A percentile compares a stretch with the other conserved stretches of the same genome.
Conservation (phyloP, 1,140 invertebrate species). For the Danaus plexippus region DNA sequence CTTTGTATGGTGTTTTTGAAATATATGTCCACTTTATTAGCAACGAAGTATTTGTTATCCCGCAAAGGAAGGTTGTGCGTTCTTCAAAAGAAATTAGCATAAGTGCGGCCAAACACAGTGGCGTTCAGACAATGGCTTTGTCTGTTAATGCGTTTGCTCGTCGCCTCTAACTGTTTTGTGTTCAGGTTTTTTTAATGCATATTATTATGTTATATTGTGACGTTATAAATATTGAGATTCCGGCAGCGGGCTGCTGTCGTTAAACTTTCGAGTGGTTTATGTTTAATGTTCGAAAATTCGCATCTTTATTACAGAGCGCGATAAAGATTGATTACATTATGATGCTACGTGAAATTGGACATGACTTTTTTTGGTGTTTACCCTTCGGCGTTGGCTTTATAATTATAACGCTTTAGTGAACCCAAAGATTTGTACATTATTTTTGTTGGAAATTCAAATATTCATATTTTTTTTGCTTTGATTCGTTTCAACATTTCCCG, state of each 20-base stretch:
- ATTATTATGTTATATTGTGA: no score
- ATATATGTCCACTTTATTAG: conserved; percentile 21
- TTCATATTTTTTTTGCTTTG: no score
- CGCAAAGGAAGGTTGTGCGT: conserved; percentile 44
- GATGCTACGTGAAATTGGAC: no score
- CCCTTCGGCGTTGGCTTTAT: no score
- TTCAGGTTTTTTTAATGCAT: conserved; percentile 22
- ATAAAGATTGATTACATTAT: no score
- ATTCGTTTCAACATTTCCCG: no score
- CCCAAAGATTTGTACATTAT: no score
- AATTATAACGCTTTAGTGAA: no score
- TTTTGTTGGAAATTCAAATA: no score
- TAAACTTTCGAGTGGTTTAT: conserved; percentile 26
- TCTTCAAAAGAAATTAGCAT: conserved; percentile 67
- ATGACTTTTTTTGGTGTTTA: no score
- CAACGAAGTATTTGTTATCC: conserved; percentile 45
- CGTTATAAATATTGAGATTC: conserved; percentile 28
- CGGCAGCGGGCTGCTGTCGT: conserved; percentile 30
- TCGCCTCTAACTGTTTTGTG: conserved; percentile 45
- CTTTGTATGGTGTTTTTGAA: no score
- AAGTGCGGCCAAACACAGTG: conserved; percentile 54
- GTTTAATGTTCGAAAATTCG: conserved; percentile 19
- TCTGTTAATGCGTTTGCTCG: conserved; percentile 52
- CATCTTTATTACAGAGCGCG: no score
- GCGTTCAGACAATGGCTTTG: conserved; percentile 61